phyloP scores from a whole-genome alignment of 1,140 invertebrate species.

The Drosophila dunni region DNA sequence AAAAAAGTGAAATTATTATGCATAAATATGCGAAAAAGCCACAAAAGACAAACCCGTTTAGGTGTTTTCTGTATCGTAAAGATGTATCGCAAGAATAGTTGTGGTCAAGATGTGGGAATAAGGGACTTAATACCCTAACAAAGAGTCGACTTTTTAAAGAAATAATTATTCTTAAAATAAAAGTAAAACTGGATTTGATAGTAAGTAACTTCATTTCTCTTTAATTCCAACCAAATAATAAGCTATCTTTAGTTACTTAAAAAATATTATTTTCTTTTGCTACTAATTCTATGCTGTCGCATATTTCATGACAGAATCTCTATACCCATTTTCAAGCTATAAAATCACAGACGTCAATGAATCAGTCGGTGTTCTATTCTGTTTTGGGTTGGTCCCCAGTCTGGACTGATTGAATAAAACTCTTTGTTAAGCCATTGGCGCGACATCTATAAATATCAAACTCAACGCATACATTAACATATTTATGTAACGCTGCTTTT shows the following conservation, averaged over 20 bases:
- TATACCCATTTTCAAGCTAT: background rate
- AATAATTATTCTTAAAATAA: too few species aligned
- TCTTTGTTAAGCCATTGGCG: conserved; percentile 12
- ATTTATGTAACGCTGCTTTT: conserved; percentile 31
- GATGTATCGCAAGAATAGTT: background rate
- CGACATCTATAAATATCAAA: conserved; percentile 17
- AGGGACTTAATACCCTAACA: background rate
- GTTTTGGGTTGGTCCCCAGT: background rate
- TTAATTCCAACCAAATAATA: too few species aligned
- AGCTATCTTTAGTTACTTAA: background rate
- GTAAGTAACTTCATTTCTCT: too few species aligned
- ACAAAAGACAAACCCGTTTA: conserved; percentile 31
- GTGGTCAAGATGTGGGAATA: background rate
- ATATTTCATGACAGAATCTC: background rate
- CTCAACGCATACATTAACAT: conserved; percentile 29
- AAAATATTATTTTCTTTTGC: background rate
- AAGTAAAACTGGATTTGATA: too few species aligned
- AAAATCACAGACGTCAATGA: conserved; percentile 17
- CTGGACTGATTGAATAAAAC: conserved; percentile 13
- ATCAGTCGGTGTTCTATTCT: conserved; percentile 13
- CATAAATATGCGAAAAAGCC: conserved; percentile 15
- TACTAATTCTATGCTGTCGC: background rate
- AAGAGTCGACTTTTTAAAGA: background rate
- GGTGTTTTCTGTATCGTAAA: too few species aligned
- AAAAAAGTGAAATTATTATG: conserved; percentile 24